Evolutionary conservation across 2,888 invertebrate species (phyloP).

Genomic region (Belgica antarctica): DNA sequence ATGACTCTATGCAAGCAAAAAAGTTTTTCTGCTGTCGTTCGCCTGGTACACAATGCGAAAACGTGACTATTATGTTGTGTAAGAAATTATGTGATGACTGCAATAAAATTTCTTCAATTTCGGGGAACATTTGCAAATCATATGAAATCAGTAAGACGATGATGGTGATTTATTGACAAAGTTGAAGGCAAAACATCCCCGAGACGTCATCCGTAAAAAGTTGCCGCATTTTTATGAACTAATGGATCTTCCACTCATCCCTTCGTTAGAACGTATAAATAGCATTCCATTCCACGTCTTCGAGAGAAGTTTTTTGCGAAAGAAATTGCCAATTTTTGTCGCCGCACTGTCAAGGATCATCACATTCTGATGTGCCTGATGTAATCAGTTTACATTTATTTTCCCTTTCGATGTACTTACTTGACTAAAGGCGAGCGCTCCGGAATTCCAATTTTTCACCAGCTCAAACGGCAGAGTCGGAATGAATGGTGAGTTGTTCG

Average conservation of each 20-base stretch:
- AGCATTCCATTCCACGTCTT: not conserved
- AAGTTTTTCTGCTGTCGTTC: not conserved
- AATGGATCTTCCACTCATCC: conserved; percentile 24
- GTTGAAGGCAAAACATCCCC: not conserved
- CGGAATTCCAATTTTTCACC: conserved; percentile 47
- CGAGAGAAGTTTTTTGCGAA: not conserved
- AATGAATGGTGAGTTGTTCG: conserved; percentile 46
- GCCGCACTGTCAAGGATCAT: conserved; percentile 14
- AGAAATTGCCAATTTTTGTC: conserved; percentile 17
- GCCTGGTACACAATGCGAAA: conserved; percentile 12
- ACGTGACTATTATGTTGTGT: conserved; percentile 43
- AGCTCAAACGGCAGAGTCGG: conserved; percentile 46
- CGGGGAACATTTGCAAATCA: conserved; percentile 31
- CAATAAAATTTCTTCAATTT: not conserved
- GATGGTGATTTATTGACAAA: conserved; percentile 16
- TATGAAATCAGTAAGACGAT: not conserved
- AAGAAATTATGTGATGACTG: conserved; percentile 39
- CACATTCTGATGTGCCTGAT: conserved; percentile 18
- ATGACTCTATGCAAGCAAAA: conserved; percentile 5
- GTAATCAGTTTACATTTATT: conserved; percentile 29
- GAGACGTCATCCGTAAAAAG: conserved; percentile 3
- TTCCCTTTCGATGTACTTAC: conserved; percentile 45
- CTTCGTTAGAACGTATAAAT: not conserved
- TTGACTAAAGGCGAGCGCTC: conserved; percentile 47
- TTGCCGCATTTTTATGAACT: conserved; percentile 20